Conservation (phyloP, 35 echinoderm and acorn worm species). For the Heliocidaris tuberculata region DNA sequence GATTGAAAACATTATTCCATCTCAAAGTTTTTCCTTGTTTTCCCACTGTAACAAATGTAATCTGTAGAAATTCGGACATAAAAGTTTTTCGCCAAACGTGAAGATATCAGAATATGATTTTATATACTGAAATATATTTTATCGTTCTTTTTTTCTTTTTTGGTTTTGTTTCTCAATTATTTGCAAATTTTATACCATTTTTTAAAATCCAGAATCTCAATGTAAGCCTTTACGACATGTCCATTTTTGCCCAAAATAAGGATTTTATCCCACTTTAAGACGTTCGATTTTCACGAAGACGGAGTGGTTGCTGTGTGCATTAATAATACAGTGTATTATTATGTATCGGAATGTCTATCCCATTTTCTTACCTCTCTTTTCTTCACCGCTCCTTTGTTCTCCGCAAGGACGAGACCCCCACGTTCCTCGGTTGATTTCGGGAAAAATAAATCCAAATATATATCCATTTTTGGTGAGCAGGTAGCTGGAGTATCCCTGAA, state of each 20-base stretch:
- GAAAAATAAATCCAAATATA: slow-evolving; percentile 25
- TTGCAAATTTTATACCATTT: no score
- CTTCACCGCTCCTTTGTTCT: background rate
- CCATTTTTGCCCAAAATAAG: background rate
- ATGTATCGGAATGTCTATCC: slow-evolving; percentile 11
- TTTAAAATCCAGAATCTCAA: no score
- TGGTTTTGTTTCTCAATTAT: no score
- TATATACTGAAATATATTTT: no score
- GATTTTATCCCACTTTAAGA: background rate
- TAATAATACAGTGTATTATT: background rate
- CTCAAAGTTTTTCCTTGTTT: no score
- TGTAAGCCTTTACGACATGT: no score
- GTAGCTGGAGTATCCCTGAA: background rate
- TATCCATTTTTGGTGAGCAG: slow-evolving; percentile 1
- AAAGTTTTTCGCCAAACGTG: no score
- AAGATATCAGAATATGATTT: no score
- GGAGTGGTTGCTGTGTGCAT: background rate
- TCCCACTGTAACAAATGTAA: no score
- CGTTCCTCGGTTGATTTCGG: background rate
- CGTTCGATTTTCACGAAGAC: background rate
- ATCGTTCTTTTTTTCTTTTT: no score
- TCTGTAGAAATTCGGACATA: no score
- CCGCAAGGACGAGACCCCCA: background rate
- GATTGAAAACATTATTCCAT: no score
- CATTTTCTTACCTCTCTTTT: slow-evolving; percentile 9